Evolutionary conservation across 2,113 vertebrate species (phyloP), one percentile per base, ranked within the genome.

Genomic region (Potamarius usumacintae): DNA sequence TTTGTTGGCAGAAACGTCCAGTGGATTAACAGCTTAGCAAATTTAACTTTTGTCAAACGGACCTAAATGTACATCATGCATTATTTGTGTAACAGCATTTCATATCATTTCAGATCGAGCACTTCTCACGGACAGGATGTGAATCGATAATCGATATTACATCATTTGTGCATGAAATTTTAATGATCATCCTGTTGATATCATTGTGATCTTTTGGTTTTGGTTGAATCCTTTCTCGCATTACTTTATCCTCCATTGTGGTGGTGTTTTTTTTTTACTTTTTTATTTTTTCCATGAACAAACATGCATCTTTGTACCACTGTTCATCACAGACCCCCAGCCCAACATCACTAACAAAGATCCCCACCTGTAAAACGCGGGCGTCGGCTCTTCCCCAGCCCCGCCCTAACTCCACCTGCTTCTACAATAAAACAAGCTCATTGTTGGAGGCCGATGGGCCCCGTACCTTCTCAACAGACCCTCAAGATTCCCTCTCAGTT

Each of bases 311-410:
- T 62, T 58, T 92, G 89, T 93, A 89, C 91, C 89, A 88, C 91
- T 92, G 91, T 90, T 14, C 95, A 94, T 94, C 94, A 94, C 96
- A 97, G 96, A 96, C 94, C 94, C 94, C 94, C 89, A 94, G 95
- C 94, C 93, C 94, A 89, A 95, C 95, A 93, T 93, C 93, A 85
- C 89, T 96, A 93, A 96, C 96, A 97, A 97, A 98, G 96, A 97
- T 97, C 94, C 96, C 96, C 94, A 96, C 94, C 94, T 97, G 94
- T 93, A 96, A 95, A 92, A 94, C 94, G 93, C 95, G 94, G 94
- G 93, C 92, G 92, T 93, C 95, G 90, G 92, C 93, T 91, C 93
- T 94, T 89, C 91, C 94, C 90, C 94, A 92, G 90, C 93, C 95
- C 91, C 93, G 95, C 92, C 93, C 93, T 92, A 96, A 90, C 94